A percentile compares a stretch with the other conserved stretches of the same genome.
These are phyloP conservation scores for Cydia amplana DNA, from an alignment of 1,140 invertebrate genomes.

Conservation along the genomic window DNA sequence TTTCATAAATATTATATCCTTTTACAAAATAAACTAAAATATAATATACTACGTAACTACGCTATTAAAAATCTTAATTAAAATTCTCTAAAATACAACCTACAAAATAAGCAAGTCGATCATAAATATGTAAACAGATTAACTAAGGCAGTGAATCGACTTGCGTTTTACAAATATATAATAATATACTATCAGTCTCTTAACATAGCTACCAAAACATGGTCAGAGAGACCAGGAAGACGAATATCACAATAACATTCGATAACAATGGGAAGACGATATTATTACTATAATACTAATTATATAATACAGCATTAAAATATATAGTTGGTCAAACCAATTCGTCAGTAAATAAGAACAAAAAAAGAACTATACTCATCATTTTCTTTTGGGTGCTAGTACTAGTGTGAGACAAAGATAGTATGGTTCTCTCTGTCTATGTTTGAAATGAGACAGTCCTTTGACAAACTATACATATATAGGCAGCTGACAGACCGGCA, in stretches of 20 bases:
- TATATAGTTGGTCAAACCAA: too few species aligned
- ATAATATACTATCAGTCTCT: constrained; percentile 13
- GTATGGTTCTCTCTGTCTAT: too few species aligned
- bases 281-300: not conserved
- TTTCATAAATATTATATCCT: constrained; percentile 14
- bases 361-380: too few species aligned
- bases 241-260: constrained; percentile 11
- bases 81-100: not conserved
- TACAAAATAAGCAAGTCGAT: not conserved
- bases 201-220: not conserved
- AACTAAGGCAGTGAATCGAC: not conserved
- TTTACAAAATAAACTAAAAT: constrained; percentile 1
- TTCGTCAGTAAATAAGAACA: too few species aligned
- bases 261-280: not conserved
- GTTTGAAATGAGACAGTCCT: too few species aligned
- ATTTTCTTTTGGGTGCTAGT: too few species aligned
- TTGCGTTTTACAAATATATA: not conserved
- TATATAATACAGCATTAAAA: not conserved
- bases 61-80: not conserved
- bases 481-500: not conserved
- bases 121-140: constrained; percentile 11
- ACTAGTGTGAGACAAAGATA: too few species aligned
- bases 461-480: not conserved
- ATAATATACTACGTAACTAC: not conserved
- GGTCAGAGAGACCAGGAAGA: not conserved